phyloP scores from a whole-genome alignment of 2,113 vertebrate genomes.

The Anguilla rostrata region DNA sequence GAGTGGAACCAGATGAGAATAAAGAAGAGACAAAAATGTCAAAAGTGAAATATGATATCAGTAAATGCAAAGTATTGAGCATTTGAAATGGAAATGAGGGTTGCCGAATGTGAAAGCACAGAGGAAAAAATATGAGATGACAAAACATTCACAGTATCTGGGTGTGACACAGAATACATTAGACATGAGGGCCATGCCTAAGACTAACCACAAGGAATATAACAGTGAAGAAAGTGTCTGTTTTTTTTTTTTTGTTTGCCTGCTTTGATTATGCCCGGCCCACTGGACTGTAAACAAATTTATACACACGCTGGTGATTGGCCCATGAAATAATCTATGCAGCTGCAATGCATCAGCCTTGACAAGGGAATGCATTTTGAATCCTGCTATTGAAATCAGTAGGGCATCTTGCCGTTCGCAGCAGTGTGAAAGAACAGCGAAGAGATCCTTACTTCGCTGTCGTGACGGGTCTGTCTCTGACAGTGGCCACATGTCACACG shows the following conservation, averaged over 20 bases:
- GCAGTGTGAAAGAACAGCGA: neutral
- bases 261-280: neutral
- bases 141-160: neutral
- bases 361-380: neutral
- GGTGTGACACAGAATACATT: neutral
- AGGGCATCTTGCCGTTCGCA: neutral
- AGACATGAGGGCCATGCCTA: neutral
- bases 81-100: constrained; percentile 37
- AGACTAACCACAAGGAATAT: neutral
- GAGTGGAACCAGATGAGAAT: constrained; percentile 21
- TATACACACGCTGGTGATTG: neutral
- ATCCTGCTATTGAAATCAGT: neutral
- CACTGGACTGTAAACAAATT: neutral
- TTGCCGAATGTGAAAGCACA: constrained; percentile 22
- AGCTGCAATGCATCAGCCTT: neutral
- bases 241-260: neutral
- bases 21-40: constrained; percentile 38
- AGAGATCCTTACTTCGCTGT: neutral
- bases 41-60: constrained; percentile 46
- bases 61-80: constrained; percentile 37
- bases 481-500: neutral
- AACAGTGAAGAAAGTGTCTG: neutral
- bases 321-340: neutral
- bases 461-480: neutral
- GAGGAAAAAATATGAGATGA: constrained; percentile 11